Conservation (phyloP, 2,797 vertebrate genomes). For the Fringilla coelebs region DNA sequence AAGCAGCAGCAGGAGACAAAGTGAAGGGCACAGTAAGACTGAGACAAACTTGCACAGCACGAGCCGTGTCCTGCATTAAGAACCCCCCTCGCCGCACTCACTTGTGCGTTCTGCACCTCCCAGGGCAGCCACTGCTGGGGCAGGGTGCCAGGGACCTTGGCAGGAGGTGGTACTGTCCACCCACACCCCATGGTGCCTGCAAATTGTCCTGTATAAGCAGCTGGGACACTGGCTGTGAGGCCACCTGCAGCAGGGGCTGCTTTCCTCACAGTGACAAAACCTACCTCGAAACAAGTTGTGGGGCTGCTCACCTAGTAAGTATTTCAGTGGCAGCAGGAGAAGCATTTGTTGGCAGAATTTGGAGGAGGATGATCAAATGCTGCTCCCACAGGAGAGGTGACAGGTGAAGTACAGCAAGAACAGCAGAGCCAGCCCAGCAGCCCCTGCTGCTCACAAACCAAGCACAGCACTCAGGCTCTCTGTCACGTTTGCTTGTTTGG, state of each 20-base stretch:
- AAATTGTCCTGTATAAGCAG: not conserved
- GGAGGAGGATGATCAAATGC: not conserved
- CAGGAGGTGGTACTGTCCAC: not conserved
- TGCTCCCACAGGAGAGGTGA: not conserved
- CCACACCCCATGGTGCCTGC: accelerated
- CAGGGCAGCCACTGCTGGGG: not conserved
- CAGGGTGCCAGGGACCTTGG: not conserved
- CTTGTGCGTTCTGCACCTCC: not conserved
- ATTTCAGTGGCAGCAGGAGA: not conserved
- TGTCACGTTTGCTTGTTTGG: not conserved
- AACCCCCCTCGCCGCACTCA: accelerated
- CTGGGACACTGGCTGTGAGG: not conserved
- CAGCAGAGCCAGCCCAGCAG: not conserved
- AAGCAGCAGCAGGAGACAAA: not conserved
- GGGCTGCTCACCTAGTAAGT: not conserved
- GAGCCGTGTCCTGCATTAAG: not conserved
- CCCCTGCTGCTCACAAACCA: not conserved
- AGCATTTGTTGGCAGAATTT: not conserved
- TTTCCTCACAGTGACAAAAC: not conserved
- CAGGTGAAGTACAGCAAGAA: not conserved
- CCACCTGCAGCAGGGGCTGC: not conserved
- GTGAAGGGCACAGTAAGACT: not conserved
- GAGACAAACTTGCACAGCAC: not conserved
- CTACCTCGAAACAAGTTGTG: not conserved
- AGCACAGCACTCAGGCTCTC: not conserved